Conservation (phyloP, 2,797 vertebrate species). For the Paratrypauchen microcephalus region DNA sequence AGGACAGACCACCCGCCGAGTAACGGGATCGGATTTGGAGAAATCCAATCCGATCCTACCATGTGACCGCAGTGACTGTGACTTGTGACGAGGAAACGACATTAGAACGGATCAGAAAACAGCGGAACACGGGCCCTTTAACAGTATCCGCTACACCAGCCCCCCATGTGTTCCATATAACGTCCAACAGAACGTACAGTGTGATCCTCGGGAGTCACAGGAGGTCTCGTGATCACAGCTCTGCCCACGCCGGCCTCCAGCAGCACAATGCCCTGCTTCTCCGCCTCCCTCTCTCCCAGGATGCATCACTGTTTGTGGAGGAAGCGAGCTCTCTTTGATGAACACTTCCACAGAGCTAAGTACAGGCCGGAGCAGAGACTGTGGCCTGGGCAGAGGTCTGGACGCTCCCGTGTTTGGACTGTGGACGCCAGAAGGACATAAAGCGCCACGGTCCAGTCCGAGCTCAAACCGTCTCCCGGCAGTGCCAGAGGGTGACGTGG, state of each 20-base stretch:
- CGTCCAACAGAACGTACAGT: too few relatives aligned
- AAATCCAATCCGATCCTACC: too few relatives aligned
- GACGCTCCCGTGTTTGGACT: slow-evolving; percentile 63
- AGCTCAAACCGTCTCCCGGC: slow-evolving; percentile 40
- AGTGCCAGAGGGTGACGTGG: slow-evolving; percentile 25
- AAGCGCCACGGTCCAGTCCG: slow-evolving; percentile 50
- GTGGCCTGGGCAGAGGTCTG: slow-evolving; percentile 44
- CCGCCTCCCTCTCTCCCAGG: slow-evolving; percentile 62
- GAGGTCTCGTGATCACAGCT: slow-evolving; percentile 68
- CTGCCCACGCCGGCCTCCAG: slow-evolving; percentile 63
- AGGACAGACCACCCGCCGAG: too few relatives aligned
- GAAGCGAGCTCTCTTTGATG: slow-evolving; percentile 72
- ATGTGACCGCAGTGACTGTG: too few relatives aligned
- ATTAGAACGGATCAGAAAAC: too few relatives aligned
- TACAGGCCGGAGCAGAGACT: slow-evolving; percentile 66
- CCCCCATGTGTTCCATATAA: too few relatives aligned
- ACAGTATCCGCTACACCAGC: too few relatives aligned
- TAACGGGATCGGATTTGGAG: too few relatives aligned
- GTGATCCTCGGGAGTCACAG: slow-evolving; percentile 18
- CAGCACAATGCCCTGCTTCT: slow-evolving; percentile 69
- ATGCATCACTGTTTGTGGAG: slow-evolving; percentile 61
- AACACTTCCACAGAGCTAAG: slow-evolving; percentile 74
- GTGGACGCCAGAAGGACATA: slow-evolving; percentile 49
- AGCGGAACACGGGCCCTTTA: too few relatives aligned
- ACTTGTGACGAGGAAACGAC: too few relatives aligned